These are phyloP conservation scores for Stenchaetothrips biformis DNA, from an alignment of 2,888 invertebrate species.

Conservation along the genomic window DNA sequence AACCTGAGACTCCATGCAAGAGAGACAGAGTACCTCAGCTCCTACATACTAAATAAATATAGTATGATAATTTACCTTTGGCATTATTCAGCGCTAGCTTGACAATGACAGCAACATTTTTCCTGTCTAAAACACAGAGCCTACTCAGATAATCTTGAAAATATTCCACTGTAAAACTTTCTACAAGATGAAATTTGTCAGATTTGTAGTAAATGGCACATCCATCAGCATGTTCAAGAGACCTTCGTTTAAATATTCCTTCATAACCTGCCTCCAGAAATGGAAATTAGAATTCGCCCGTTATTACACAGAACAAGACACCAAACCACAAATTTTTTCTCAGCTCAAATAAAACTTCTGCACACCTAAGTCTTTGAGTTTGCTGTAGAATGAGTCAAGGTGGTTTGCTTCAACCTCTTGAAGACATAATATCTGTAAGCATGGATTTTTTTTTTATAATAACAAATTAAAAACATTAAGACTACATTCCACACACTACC, in stretches of 20 bases:
- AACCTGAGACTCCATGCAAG: too few species aligned
- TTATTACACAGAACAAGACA: neutral
- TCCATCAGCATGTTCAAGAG: conserved; percentile 76
- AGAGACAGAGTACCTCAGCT: too few species aligned
- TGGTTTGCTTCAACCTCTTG: conserved; percentile 89
- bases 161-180: conserved; percentile 66
- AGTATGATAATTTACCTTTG: conserved; percentile 47
- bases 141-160: conserved; percentile 45
- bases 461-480: conserved; percentile 32
- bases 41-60: neutral
- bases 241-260: conserved; percentile 77
- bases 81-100: conserved; percentile 59
- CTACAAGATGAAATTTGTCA: conserved; percentile 60
- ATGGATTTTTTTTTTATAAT: conserved; percentile 40
- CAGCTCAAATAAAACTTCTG: conserved; percentile 20
- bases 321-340: neutral
- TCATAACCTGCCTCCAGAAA: conserved; percentile 57
- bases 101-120: conserved; percentile 81
- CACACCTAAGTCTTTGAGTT: conserved; percentile 46
- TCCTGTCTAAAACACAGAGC: conserved; percentile 55
- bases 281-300: neutral
- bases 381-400: conserved; percentile 55
- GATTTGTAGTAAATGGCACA: conserved; percentile 81
- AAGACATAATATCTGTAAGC: conserved; percentile 69
- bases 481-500: conserved; percentile 10